Evolutionary conservation across 2,888 invertebrate species (phyloP), one percentile per base, ranked within the genome.

Genomic region (Chrysomela aeneicollis): DNA sequence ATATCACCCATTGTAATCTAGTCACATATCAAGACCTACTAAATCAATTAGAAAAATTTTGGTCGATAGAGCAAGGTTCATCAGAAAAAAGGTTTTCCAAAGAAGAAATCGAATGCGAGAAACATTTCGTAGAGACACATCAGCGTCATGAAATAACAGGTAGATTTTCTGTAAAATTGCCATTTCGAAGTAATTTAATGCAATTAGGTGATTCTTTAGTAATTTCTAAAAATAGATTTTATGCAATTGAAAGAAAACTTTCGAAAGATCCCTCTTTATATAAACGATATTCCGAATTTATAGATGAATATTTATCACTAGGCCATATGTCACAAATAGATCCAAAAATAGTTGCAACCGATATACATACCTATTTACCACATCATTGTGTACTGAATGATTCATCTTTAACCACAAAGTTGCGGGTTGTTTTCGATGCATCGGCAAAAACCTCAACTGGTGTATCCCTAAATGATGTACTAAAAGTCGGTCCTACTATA

Each of bases 401-500:
- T 6, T 3, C 12, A 18, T 8, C 18, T 50, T 18, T 9, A 0
- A 9, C 15, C 15, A 46, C 0, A 8, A 46, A 46, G n/a, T 46
- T 46, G n/a, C 8, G 46, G n/a, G 26, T 26, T 5, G 26, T 26
- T 26, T 26, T 26, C 6, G 26, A 26, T 3, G 26, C 26, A 1
- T 12, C n/a, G 10, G 3, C n/a, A n/a, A 46, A 46, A 18, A 17
- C 46, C 8, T 17, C 17, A n/a, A 12, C 19, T 9, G 17, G 19
- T 1, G n/a, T 21, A 19, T 50, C 22, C 6, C 6, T 26, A 6
- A 26, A 26, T 26, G 21, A 51, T 17, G 15, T 22, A 5, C 30
- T 51, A 8, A 15, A 17, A 22, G 51, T 51, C 15, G 51, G 12
- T 8, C 26, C 51, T 22, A 51, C 51, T 26, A 22, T 51, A 51